A percentile compares a stretch with the other conserved stretches of the same genome.
These are phyloP conservation scores for Phalanger gymnotis DNA, from an alignment of 2,797 vertebrate genomes.

Conservation along the genomic window DNA sequence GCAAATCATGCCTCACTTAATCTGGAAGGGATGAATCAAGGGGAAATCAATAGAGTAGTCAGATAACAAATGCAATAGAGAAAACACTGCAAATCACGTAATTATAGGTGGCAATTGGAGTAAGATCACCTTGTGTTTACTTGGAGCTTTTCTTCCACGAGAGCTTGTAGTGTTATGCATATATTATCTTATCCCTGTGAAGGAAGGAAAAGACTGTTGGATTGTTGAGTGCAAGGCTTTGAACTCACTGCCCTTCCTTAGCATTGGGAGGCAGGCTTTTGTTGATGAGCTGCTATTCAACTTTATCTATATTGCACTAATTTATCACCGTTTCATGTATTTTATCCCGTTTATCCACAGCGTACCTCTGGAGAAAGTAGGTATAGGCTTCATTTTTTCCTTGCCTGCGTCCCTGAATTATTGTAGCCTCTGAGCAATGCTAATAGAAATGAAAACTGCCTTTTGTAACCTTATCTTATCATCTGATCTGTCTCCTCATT, in stretches of 20 bases:
- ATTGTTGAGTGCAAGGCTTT: constrained; percentile 37
- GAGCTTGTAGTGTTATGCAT: constrained; percentile 50
- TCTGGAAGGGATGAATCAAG: constrained; percentile 65
- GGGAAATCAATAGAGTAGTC: constrained; percentile 59
- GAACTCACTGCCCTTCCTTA: not conserved
- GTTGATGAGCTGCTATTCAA: constrained; percentile 33
- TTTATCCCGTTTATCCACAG: constrained; percentile 2
- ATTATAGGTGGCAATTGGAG: constrained; percentile 58
- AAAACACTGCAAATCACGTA: constrained; percentile 51
- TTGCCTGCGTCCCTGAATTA: constrained; percentile 37
- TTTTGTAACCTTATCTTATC: constrained; percentile 11
- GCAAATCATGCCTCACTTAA: constrained; percentile 52
- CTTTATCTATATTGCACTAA: not conserved
- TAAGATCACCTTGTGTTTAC: constrained; percentile 51
- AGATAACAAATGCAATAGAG: constrained; percentile 50
- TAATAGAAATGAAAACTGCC: not conserved
- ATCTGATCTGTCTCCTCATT: constrained; percentile 36
- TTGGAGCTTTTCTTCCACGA: constrained; percentile 39
- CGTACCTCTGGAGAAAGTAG: constrained; percentile 3
- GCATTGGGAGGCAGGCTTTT: constrained; percentile 6
- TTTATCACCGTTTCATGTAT: constrained; percentile 3
- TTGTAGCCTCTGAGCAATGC: not conserved
- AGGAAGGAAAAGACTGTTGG: constrained; percentile 23
- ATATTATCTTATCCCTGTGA: not conserved
- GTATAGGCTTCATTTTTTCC: constrained; percentile 22